Conservation (phyloP, 2,888 invertebrate species). For the Kuschelorhynchus macadamiae region DNA sequence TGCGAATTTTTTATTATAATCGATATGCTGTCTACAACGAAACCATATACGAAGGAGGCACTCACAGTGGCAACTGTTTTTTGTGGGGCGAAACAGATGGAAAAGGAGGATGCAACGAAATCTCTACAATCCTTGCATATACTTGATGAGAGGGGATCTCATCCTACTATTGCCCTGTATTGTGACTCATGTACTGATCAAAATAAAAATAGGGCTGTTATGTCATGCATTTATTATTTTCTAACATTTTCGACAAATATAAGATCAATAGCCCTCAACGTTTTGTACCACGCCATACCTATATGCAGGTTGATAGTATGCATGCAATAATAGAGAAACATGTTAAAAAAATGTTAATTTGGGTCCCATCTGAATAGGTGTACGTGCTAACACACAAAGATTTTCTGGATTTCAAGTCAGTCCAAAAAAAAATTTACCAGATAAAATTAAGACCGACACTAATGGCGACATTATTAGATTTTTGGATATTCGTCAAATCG, state of each 20-base stretch:
- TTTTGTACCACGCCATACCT: background rate
- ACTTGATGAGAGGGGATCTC: too few relatives aligned
- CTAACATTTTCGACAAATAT: too few relatives aligned
- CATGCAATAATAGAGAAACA: background rate
- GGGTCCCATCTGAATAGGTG: background rate
- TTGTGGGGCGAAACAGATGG: conserved; percentile 59
- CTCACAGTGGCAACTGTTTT: conserved; percentile 50
- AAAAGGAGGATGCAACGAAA: conserved; percentile 57
- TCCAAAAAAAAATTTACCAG: conserved; percentile 2
- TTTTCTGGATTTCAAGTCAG: background rate
- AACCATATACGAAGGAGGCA: conserved; percentile 42
- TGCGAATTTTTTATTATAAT: conserved; percentile 54
- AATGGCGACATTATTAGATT: background rate
- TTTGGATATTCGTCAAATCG: background rate
- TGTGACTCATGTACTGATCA: conserved; percentile 46
- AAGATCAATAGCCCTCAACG: background rate
- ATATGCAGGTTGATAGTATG: conserved; percentile 1
- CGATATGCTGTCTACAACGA: conserved; percentile 55
- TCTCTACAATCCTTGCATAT: conserved; percentile 51
- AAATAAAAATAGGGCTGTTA: conserved; percentile 23
- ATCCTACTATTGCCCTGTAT: conserved; percentile 27
- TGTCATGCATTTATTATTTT: conserved; percentile 16
- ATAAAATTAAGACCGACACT: background rate
- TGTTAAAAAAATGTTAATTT: conserved; percentile 2
- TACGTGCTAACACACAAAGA: background rate